Evolutionary conservation across 2,113 vertebrate genomes (phyloP).

Genomic region (Silurus asotus): DNA sequence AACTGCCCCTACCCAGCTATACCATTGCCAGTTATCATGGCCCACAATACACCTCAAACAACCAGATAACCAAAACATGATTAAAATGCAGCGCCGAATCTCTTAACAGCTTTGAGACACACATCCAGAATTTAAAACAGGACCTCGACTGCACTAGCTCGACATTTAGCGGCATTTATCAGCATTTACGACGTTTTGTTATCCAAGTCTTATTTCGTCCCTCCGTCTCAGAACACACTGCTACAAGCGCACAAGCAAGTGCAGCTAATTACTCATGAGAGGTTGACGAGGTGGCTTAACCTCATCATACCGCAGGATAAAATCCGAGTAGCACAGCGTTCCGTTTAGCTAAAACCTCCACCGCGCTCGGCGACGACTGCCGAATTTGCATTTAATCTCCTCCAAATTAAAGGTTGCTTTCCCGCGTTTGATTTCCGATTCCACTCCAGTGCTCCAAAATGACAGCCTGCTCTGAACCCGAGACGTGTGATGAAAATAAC

Average conservation of each 20-base stretch:
- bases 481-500: neutral
- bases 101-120: conserved; percentile 19
- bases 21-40: neutral
- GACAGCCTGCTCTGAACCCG: neutral
- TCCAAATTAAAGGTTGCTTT: conserved; percentile 47
- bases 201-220: conserved; percentile 11
- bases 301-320: conserved; percentile 47
- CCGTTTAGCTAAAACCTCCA: conserved; percentile 31
- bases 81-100: neutral
- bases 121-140: conserved; percentile 6
- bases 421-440: conserved; percentile 13
- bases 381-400: conserved; percentile 45
- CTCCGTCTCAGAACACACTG: conserved; percentile 14
- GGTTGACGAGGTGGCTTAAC: conserved; percentile 55
- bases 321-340: conserved; percentile 39
- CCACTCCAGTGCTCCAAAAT: conserved; percentile 15
- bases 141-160: neutral
- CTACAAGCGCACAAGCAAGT: conserved; percentile 26
- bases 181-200: conserved; percentile 21
- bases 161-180: conserved; percentile 7
- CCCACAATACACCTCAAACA: neutral
- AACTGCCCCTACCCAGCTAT: neutral
- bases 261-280: conserved; percentile 54
- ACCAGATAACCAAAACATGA: neutral
- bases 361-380: conserved; percentile 12